Base-by-base conservation (phyloP, 2,888 invertebrate genomes). In the Epirrita christyi region DNA sequence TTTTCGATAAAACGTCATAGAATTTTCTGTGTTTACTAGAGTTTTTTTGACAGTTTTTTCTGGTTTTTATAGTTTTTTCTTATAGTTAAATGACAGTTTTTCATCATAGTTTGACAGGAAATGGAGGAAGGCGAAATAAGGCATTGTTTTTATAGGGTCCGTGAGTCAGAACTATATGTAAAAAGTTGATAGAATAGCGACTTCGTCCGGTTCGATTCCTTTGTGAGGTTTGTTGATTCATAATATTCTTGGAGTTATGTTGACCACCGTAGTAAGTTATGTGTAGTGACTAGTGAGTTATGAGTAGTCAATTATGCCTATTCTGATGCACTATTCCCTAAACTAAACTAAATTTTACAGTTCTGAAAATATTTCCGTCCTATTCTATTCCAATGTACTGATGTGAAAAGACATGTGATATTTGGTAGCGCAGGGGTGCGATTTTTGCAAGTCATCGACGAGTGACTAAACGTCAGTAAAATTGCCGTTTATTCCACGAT, bases 141-240 rank as follows among this genome's bases (percentile, higher is more conserved):
- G 5, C 32, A 13, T 55, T 55, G 59, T 55, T 59, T 59, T 59
- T 59, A 59, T 59, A 59, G 47, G 27, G 27, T 10, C 32, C 34
- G 28, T 59, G 59, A 59, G 34, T 59, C 59, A 59, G 58, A 53
- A 32, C 37, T 29, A 36, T 14, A 40, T 37, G 46, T 46, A 40
- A 53, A 43, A 52, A 52, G 15, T 41, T 11, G 11, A 37, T 29
- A 36, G n/a, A 9, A 41, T 36, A 34, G 32, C 34, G 32, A 14
- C 41, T 14, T 21, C 45, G 43, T 58, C 49, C 54, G 55, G 51
- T 47, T 44, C 6, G 29, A 51, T 40, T 59, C 51, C 42, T 55
- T 59, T 54, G 51, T 51, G 21, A 29, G 21, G 10, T n/a, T n/a
- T n/a, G 28, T 32, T 59, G 53, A 53, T 14, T 59, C 53, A 58